Base-by-base conservation (phyloP, 2,888 invertebrate species). In the Andrena marginata region DNA sequence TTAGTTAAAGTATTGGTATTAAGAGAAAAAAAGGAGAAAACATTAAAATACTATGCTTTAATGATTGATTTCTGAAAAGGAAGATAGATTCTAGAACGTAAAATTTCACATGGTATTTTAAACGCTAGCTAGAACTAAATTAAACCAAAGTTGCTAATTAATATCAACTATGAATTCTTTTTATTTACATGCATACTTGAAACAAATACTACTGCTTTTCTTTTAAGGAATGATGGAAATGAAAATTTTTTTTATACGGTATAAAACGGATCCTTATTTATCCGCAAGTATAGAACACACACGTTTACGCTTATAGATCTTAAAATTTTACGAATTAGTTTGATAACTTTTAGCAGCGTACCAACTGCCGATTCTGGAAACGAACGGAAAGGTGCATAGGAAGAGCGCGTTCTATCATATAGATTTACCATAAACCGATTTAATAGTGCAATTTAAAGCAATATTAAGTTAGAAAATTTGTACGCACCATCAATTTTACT, bases 171-270 rank as follows among this genome's bases (percentile, higher is more conserved):
- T 33, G 51, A 33, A 64, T 35, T 51, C n/a, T 65, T 26, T 76
- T 62, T 80, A 75, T 82, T 73, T 76, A 80, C 60, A 74, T 42
- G 65, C 56, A 64, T 62, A 59, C 10, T 77, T 63, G 29, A 73
- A 73, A 54, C 23, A 73, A 65, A 67, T 68, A 42, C 20, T 8
- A 54, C 75, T 68, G 6, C 51, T 67, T 72, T 3, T 42, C 42
- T 42, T 20, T 33, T 23, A 49, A 42, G 23, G 49, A 59, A 29
- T 23, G 16, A 60, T 60, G 49, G 16, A n/a, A 70, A 51, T 77
- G 64, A 35, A 60, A 51, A 64, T 69, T 56, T 5, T 23, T 29
- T 79, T 13, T 3, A 60, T 59, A 31, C 8, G 23, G 62, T 26
- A 35, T 54, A 49, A 64, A 79, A 71, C 56, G 20, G 20, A 77